A percentile compares a stretch with the other conserved stretches of the same genome.
Conservation (phyloP, 2,888 invertebrate species). For the Pyrrhosoma nymphula region DNA sequence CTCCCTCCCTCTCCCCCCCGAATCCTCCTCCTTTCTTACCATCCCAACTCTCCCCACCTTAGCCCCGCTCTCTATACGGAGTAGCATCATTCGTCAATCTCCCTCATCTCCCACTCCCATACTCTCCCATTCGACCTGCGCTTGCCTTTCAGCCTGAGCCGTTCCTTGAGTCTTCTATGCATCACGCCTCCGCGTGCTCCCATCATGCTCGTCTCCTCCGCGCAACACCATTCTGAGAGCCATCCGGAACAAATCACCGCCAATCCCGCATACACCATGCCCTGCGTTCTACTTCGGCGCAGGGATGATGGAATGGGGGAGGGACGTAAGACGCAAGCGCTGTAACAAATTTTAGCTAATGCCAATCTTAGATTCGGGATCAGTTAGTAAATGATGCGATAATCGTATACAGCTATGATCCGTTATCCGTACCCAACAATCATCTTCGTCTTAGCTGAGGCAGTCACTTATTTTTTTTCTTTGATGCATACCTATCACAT, state of each 20-base stretch:
- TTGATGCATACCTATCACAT: too few relatives aligned
- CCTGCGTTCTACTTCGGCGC: not conserved
- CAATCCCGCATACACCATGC: not conserved
- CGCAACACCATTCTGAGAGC: not conserved
- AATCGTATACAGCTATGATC: not conserved
- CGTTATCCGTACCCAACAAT: too few relatives aligned
- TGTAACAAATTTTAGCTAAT: not conserved
- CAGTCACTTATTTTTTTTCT: too few relatives aligned
- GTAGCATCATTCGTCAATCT: conserved; percentile 40
- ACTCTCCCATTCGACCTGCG: not conserved
- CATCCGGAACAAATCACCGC: not conserved
- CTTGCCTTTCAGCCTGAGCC: not conserved
- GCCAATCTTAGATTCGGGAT: not conserved
- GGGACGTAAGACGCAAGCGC: not conserved
- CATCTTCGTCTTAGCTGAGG: too few relatives aligned
- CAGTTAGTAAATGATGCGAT: not conserved
- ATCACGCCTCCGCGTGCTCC: conserved; percentile 14
- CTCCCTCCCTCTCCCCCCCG: not conserved
- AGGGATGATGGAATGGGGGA: not conserved
- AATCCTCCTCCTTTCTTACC: not conserved
- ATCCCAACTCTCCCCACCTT: not conserved
- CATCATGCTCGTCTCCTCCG: not conserved
- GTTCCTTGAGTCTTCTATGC: not conserved
- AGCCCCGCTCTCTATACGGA: conserved; percentile 8
- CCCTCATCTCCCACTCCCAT: not conserved